phyloP scores from a whole-genome alignment of 1,140 invertebrate genomes.

The Hyles vespertilio region DNA sequence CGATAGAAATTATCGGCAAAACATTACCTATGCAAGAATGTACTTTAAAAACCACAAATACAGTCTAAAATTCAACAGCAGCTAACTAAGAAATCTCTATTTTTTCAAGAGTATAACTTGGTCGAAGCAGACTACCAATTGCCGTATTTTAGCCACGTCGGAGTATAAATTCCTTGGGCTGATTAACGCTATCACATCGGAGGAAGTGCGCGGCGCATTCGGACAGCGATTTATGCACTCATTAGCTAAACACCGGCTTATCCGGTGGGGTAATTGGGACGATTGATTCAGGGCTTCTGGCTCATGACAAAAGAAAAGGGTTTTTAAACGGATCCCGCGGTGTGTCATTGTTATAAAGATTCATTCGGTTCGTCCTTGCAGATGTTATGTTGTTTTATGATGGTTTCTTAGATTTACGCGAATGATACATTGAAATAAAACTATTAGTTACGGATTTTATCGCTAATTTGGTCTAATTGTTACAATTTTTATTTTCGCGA shows the following conservation, averaged over 20 bases:
- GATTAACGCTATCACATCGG: constrained; percentile 59
- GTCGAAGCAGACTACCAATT: constrained; percentile 41
- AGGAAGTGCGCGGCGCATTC: constrained; percentile 33
- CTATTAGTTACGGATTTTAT: too few species aligned
- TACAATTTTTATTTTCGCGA: too few species aligned
- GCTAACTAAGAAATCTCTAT: constrained; percentile 27
- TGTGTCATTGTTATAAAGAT: too few species aligned
- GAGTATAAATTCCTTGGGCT: constrained; percentile 54
- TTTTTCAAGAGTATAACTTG: constrained; percentile 36
- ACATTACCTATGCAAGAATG: constrained; percentile 11
- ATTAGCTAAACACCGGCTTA: constrained; percentile 63
- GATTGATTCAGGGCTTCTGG: constrained; percentile 41
- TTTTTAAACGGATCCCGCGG: too few species aligned
- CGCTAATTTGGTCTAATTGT: too few species aligned
- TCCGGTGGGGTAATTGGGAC: constrained; percentile 49
- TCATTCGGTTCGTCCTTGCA: too few species aligned
- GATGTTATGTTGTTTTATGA: too few species aligned
- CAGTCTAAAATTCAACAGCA: background rate
- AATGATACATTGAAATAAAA: too few species aligned
- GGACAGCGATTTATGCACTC: constrained; percentile 63
- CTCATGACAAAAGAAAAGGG: background rate
- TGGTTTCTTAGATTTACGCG: too few species aligned
- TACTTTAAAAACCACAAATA: background rate
- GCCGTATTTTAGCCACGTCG: constrained; percentile 47
- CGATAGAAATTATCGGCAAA: constrained; percentile 49